Evolutionary conservation across 2,113 vertebrate genomes (phyloP).

Genomic region (Anoura caudifer): DNA sequence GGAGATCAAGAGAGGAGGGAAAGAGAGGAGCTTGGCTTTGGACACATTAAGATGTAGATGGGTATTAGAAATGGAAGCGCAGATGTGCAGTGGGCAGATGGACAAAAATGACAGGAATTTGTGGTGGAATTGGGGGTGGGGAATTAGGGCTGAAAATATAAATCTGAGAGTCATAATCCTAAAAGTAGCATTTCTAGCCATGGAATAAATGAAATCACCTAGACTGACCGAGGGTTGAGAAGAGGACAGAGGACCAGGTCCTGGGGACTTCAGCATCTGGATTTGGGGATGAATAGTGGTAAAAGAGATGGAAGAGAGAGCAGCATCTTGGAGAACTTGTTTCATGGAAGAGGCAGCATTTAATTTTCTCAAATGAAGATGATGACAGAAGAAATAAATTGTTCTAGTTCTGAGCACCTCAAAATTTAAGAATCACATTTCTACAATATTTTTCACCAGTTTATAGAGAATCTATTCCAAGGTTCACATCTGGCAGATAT

Average conservation of each 20-base stretch:
- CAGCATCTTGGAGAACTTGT: neutral
- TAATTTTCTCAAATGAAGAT: neutral
- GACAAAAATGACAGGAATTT: neutral
- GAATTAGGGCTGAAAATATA: neutral
- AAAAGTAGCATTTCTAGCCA: neutral
- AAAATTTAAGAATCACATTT: neutral
- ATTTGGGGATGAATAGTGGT: neutral
- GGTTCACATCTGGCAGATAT: slow-evolving; percentile 3
- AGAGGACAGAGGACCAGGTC: neutral
- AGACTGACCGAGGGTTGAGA: neutral
- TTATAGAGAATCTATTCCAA: slow-evolving; percentile 1
- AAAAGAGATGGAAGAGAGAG: neutral
- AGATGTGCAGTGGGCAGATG: neutral
- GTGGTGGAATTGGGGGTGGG: neutral
- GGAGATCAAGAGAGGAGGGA: neutral
- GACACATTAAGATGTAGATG: neutral
- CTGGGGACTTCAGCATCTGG: neutral
- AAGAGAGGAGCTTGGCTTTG: neutral
- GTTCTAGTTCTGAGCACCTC: neutral
- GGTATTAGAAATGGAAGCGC: neutral
- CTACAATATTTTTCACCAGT: neutral
- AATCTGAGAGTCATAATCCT: neutral
- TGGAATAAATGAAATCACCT: neutral
- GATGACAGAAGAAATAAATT: neutral
- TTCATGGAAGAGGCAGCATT: neutral